Evolutionary conservation across 2,797 vertebrate species (phyloP).

Genomic region (Clarias platycephalus): DNA sequence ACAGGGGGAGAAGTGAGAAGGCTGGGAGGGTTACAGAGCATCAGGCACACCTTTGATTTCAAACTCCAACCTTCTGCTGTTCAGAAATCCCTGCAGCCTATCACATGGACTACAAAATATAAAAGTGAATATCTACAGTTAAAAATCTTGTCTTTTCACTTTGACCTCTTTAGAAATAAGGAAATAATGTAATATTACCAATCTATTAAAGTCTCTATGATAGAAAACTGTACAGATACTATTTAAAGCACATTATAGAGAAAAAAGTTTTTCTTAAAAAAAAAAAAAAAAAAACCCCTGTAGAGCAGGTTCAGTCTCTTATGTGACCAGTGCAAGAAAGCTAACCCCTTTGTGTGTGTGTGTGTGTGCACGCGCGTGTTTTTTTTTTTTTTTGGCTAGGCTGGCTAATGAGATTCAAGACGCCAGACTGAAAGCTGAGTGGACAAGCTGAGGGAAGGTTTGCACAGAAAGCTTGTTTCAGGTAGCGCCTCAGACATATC

Average conservation of each 20-base stretch:
- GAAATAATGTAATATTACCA: conserved; percentile 2
- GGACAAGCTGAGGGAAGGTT: neutral
- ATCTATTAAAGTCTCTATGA: conserved; percentile 17
- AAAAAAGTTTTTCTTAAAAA: conserved; percentile 3
- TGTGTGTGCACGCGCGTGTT: neutral
- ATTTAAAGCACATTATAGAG: conserved; percentile 29
- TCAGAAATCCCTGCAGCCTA: neutral
- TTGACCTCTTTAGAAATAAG: neutral
- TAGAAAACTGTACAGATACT: conserved; percentile 32
- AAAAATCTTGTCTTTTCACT: neutral
- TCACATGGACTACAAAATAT: conserved; percentile 16
- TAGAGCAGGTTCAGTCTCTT: conserved; percentile 1
- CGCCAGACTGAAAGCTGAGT: neutral
- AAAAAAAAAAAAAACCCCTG: conserved; percentile 37
- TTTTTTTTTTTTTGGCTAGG: neutral
- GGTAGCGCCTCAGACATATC: neutral
- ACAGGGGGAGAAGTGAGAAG: neutral
- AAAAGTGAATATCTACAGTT: neutral
- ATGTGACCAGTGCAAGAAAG: conserved; percentile 39
- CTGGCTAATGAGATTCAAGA: conserved; percentile 7
- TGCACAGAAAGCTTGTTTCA: neutral
- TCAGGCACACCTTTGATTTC: conserved; percentile 23
- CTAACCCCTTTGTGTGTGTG: neutral
- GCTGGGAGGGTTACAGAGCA: conserved; percentile 5
- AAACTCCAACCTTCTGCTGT: conserved; percentile 10